Evolutionary conservation across 1,140 invertebrate species (phyloP).

Genomic region (Lasaia peninsularis): DNA sequence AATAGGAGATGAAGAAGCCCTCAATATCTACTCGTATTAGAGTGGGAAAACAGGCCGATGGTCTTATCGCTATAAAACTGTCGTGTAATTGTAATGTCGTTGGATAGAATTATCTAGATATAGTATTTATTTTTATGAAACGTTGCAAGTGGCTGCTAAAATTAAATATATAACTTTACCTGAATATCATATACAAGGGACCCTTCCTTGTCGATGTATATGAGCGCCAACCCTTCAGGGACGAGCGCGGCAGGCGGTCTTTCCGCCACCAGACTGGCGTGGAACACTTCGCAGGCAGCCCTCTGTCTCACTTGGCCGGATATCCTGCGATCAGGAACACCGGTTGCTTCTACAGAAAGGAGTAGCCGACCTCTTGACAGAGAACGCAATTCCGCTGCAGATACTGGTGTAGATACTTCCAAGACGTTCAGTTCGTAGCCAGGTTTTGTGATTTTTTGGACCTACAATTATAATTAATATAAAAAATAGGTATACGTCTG

Average conservation of each 20-base stretch:
- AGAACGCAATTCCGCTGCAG: conserved; percentile 83
- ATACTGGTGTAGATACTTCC: conserved; percentile 85
- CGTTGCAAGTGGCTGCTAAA: too few relatives aligned
- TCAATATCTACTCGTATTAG: too few relatives aligned
- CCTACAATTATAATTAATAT: conserved; percentile 35
- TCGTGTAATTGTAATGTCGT: too few relatives aligned
- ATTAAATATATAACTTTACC: conserved; percentile 31
- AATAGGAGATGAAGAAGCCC: too few relatives aligned
- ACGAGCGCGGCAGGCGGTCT: conserved; percentile 63
- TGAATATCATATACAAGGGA: conserved; percentile 86
- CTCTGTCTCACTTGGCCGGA: conserved; percentile 83
- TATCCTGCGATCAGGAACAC: conserved; percentile 80
- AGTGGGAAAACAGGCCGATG: too few relatives aligned
- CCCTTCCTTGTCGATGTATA: conserved; percentile 87
- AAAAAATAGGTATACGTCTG: neutral
- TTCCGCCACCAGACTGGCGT: conserved; percentile 79
- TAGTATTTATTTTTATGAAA: too few relatives aligned
- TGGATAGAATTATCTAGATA: too few relatives aligned
- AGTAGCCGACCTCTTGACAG: conserved; percentile 84
- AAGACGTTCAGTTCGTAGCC: conserved; percentile 85
- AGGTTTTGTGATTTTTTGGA: conserved; percentile 81
- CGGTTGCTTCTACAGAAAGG: conserved; percentile 82
- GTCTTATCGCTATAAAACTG: too few relatives aligned
- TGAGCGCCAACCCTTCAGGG: conserved; percentile 84
- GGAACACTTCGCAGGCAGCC: conserved; percentile 89